These are phyloP conservation scores for Ivindomyrus marchei DNA, from an alignment of 2,113 vertebrate species.

Conservation along the genomic window DNA sequence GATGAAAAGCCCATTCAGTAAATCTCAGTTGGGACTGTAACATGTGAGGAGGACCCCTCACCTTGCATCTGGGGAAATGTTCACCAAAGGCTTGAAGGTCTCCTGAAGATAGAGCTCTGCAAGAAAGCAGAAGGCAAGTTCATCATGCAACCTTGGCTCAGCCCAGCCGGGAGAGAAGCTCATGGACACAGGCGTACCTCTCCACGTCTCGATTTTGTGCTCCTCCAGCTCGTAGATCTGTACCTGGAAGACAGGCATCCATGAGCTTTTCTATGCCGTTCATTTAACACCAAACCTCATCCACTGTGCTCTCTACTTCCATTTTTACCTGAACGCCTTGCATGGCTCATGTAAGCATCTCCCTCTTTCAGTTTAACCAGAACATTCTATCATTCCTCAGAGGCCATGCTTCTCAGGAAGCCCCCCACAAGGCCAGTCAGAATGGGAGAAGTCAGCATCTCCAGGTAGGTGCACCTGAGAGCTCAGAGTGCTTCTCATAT, in stretches of 20 bases:
- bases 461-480: not conserved
- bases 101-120: conserved; percentile 98
- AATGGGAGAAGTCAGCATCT: not conserved
- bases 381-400: not conserved
- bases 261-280: not conserved
- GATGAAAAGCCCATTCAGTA: not conserved
- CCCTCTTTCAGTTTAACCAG: not conserved
- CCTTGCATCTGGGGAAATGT: conserved; percentile 96
- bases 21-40: not conserved
- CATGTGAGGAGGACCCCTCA: conserved; percentile 43
- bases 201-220: conserved; percentile 96
- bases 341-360: not conserved
- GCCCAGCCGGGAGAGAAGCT: not conserved
- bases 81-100: conserved; percentile 97
- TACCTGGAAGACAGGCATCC: conserved; percentile 63
- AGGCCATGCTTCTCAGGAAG: not conserved
- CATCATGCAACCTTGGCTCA: not conserved
- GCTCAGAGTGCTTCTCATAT: not conserved
- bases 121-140: not conserved
- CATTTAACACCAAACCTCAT: not conserved
- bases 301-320: not conserved
- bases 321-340: not conserved
- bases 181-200: conserved; percentile 65
- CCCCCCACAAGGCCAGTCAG: not conserved
- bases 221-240: conserved; percentile 98